Conservation (phyloP, 2,113 vertebrate genomes). For the Mesocricetus auratus region DNA sequence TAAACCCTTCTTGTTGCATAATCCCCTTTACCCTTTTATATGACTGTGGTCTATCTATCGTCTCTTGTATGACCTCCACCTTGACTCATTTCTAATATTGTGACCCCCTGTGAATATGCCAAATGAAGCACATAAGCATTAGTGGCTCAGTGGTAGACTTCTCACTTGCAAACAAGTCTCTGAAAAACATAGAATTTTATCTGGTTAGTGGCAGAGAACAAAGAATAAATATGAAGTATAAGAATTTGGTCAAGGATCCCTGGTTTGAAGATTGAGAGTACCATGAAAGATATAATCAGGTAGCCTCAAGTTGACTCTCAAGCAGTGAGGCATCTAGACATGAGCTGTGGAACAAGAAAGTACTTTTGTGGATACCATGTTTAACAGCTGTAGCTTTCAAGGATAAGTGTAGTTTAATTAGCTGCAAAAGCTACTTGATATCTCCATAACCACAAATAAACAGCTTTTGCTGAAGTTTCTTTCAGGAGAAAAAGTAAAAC, state of each 20-base stretch:
- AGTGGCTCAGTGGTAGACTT: background rate
- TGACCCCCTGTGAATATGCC: background rate
- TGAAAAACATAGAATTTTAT: background rate
- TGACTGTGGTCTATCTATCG: background rate
- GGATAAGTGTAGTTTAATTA: background rate
- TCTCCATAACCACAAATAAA: no score
- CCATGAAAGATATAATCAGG: background rate
- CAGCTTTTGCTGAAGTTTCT: background rate
- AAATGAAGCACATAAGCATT: background rate
- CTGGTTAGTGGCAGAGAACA: background rate
- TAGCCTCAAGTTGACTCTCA: background rate
- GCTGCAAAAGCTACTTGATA: background rate
- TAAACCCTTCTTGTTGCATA: background rate
- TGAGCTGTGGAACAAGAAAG: background rate
- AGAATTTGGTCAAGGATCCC: background rate
- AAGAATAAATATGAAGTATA: background rate
- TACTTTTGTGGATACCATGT: background rate
- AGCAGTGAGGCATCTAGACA: background rate
- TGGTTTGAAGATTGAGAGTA: background rate
- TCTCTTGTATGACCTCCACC: background rate
- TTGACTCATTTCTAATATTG: background rate
- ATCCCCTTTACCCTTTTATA: background rate
- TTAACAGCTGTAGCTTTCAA: background rate
- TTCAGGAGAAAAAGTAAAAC: background rate
- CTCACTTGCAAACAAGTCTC: background rate